Evolutionary conservation across 2,888 invertebrate species (phyloP).

Genomic region (Heliothis peltigera): DNA sequence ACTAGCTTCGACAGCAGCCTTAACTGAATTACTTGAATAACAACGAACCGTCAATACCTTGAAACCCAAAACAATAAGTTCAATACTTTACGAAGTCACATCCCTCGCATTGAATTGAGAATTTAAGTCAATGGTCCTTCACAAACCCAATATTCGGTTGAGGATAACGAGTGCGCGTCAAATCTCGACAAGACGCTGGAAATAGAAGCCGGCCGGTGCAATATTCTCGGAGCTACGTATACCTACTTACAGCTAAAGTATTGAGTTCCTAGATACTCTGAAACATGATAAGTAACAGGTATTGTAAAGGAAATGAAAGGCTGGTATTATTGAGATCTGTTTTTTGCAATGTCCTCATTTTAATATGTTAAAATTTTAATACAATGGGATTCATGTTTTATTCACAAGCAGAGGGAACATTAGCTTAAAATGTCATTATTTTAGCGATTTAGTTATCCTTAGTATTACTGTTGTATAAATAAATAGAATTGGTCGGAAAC

Average conservation of each 20-base stretch:
- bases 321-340: neutral
- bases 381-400: too few species aligned
- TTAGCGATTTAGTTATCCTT: too few species aligned
- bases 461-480: too few species aligned
- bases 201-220: slow-evolving; percentile 17
- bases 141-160: slow-evolving; percentile 17
- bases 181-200: slow-evolving; percentile 5
- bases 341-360: too few species aligned
- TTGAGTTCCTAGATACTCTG: slow-evolving; percentile 19
- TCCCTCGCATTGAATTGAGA: slow-evolving; percentile 3
- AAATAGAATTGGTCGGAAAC: too few species aligned
- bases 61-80: neutral
- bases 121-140: neutral
- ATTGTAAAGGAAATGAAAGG: neutral
- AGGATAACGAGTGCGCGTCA: slow-evolving; percentile 9
- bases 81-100: neutral
- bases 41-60: neutral
- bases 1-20: neutral
- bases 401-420: too few species aligned
- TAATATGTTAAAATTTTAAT: too few species aligned
- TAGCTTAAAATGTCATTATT: too few species aligned
- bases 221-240: neutral
- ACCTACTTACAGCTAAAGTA: neutral
- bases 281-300: slow-evolving; percentile 8
- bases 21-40: neutral